Evolutionary conservation across 2,888 invertebrate species (phyloP).

Genomic region (Cantharis rustica): DNA sequence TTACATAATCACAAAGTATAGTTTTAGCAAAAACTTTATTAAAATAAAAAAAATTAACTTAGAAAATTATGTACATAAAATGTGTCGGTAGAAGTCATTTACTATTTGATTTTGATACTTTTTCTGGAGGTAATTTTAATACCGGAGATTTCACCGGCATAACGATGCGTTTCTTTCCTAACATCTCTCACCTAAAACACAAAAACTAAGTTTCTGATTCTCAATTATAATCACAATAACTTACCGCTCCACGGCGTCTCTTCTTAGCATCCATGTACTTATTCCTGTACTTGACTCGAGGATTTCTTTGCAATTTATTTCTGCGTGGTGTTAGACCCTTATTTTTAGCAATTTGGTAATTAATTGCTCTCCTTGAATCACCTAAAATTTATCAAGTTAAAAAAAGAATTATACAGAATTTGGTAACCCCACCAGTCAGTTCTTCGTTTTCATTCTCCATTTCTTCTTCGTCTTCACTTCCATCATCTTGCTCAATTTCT

Average conservation of each 20-base stretch:
- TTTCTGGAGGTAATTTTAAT: constrained; percentile 89
- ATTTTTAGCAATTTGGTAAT: constrained; percentile 94
- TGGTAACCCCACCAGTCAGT: constrained; percentile 5
- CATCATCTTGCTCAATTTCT: constrained; percentile 41
- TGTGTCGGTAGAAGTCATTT: neutral
- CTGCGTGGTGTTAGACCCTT: constrained; percentile 90
- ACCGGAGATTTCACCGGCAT: constrained; percentile 92
- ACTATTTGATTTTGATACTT: constrained; percentile 82
- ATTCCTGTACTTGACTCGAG: constrained; percentile 90
- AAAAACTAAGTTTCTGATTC: neutral
- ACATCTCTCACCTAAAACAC: constrained; percentile 71
- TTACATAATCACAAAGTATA: too few relatives aligned
- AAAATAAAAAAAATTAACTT: neutral
- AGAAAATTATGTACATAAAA: neutral
- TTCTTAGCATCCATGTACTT: constrained; percentile 93
- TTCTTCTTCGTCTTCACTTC: constrained; percentile 48
- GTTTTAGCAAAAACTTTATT: too few relatives aligned
- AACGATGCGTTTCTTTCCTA: constrained; percentile 78
- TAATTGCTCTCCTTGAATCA: constrained; percentile 62
- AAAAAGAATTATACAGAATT: neutral
- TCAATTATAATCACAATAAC: constrained; percentile 34
- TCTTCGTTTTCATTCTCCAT: constrained; percentile 49
- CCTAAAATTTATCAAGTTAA: neutral
- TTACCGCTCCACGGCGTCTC: constrained; percentile 89
- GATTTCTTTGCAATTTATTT: constrained; percentile 92